These are phyloP conservation scores for Drosophila fulvimacula DNA, from an alignment of 2,888 invertebrate genomes.

Conservation along the genomic window DNA sequence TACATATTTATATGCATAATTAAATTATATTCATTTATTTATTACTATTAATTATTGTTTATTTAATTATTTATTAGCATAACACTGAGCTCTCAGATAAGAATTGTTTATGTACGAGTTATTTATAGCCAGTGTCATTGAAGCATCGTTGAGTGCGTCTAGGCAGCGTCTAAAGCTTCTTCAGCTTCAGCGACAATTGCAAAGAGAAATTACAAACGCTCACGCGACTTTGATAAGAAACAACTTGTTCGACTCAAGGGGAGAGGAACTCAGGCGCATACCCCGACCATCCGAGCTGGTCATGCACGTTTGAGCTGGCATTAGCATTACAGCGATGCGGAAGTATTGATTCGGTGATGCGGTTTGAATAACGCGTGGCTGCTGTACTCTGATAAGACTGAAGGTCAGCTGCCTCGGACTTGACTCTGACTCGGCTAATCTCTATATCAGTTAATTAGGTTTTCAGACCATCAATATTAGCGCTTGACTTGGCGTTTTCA, in stretches of 20 bases:
- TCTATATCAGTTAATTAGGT: conserved; percentile 21
- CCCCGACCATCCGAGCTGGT: neutral
- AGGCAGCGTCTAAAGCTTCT: conserved; percentile 7
- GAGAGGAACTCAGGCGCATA: neutral
- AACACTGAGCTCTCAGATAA: neutral
- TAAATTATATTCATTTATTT: neutral
- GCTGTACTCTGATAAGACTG: conserved; percentile 42
- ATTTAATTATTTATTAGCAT: neutral
- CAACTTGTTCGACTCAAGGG: neutral
- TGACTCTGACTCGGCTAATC: conserved; percentile 16
- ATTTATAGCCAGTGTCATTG: conserved; percentile 16
- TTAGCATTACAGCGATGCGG: conserved; percentile 37
- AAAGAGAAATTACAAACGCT: conserved; percentile 26
- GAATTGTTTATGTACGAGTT: neutral
- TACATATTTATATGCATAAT: too few species aligned
- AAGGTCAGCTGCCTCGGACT: conserved; percentile 41
- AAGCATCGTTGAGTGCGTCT: neutral
- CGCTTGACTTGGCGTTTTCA: neutral
- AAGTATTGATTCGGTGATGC: conserved; percentile 39
- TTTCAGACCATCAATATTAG: conserved; percentile 13
- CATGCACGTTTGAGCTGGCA: conserved; percentile 29
- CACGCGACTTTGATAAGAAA: conserved; percentile 56
- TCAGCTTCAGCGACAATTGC: neutral
- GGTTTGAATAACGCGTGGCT: conserved; percentile 34
- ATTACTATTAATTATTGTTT: neutral